Evolutionary conservation across 2,113 vertebrate genomes (phyloP).

Genomic region (Microcebus tavaratra): DNA sequence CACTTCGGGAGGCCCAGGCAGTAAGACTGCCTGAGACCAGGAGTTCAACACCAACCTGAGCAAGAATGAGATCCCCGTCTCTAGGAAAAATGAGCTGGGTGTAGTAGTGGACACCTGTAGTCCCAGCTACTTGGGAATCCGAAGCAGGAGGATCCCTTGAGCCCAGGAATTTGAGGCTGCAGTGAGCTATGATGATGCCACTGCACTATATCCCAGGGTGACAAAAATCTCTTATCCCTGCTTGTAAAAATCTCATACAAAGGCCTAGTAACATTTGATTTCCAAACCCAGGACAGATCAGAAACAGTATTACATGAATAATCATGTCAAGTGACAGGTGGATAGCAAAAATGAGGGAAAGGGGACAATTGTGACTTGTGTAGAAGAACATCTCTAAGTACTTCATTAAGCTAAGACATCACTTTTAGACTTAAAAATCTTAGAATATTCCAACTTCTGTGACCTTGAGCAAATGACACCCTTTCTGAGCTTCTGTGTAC

Average conservation of each 20-base stretch:
- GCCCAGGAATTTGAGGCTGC: too few relatives aligned
- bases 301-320: neutral
- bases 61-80: too few relatives aligned
- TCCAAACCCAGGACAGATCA: neutral
- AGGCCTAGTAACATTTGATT: neutral
- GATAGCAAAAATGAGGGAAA: neutral
- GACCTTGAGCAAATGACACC: neutral
- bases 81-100: too few relatives aligned
- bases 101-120: too few relatives aligned
- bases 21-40: too few relatives aligned
- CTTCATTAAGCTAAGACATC: neutral
- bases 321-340: conserved; percentile 52
- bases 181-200: too few relatives aligned
- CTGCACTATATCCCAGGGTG: too few relatives aligned
- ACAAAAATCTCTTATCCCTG: too few relatives aligned
- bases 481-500: neutral
- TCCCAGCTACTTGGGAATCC: too few relatives aligned
- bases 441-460: neutral
- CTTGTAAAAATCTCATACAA: neutral
- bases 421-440: conserved; percentile 1
- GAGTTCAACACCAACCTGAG: too few relatives aligned
- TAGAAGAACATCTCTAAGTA: neutral
- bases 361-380: neutral
- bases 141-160: too few relatives aligned
- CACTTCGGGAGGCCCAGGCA: too few relatives aligned